Conservation (phyloP, 1,140 invertebrate genomes). For the Ptiloglossa arizonensis region DNA sequence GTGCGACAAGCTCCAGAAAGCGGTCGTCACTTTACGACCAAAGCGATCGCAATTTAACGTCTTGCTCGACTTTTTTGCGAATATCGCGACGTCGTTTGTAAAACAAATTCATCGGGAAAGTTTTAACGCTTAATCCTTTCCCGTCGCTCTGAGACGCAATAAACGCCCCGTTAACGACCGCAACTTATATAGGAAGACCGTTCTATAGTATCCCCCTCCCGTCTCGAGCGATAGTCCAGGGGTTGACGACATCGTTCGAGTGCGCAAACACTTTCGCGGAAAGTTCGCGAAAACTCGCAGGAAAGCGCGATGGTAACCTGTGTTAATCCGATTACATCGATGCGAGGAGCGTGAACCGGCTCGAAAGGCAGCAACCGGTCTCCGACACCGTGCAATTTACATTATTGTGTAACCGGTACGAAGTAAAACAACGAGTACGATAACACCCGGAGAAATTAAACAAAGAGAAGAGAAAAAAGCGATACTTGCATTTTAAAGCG, state of each 20-base stretch:
- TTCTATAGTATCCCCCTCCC: too few species aligned
- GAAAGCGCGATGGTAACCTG: constrained; percentile 43
- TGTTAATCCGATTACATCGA: constrained; percentile 51
- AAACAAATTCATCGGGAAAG: neutral
- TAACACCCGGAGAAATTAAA: neutral
- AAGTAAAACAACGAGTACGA: too few species aligned
- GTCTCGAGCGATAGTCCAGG: constrained; percentile 11
- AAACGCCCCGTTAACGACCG: neutral
- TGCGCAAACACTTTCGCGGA: constrained; percentile 29
- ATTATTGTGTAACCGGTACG: constrained; percentile 35
- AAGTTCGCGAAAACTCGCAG: constrained; percentile 50
- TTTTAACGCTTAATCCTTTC: neutral
- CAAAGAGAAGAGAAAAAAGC: too few species aligned
- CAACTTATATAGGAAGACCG: neutral
- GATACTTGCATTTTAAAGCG: too few species aligned
- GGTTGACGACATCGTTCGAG: constrained; percentile 34
- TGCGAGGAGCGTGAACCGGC: constrained; percentile 42
- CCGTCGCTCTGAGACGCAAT: neutral
- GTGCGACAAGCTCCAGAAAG: too few species aligned
- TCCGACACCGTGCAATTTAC: constrained; percentile 28
- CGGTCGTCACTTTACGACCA: too few species aligned
- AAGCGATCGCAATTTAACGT: too few species aligned
- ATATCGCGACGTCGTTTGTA: neutral
- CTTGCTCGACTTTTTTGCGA: too few species aligned
- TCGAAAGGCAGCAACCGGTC: constrained; percentile 12